A percentile compares a stretch with the other conserved stretches of the same genome.
These are phyloP conservation scores for Bembecia ichneumoniformis DNA, from an alignment of 2,888 invertebrate species.

Conservation along the genomic window DNA sequence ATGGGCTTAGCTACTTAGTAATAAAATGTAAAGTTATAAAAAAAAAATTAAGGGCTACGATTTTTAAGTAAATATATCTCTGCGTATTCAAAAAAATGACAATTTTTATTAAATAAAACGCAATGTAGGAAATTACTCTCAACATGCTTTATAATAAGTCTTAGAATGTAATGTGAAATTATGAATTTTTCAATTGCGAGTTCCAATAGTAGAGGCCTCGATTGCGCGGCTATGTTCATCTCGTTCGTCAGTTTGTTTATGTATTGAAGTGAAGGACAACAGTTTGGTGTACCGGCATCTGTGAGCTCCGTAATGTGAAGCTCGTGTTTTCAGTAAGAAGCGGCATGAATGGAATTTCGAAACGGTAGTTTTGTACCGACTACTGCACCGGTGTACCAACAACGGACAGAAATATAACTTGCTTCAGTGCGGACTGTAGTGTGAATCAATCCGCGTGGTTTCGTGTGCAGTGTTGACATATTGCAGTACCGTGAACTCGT, in stretches of 20 bases:
- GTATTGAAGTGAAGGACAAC: conserved; percentile 68
- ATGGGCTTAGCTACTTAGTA: too few relatives aligned
- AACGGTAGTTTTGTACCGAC: conserved; percentile 16
- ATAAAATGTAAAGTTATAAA: too few relatives aligned
- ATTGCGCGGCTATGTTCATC: conserved; percentile 56
- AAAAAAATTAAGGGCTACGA: too few relatives aligned
- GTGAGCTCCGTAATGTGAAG: conserved; percentile 38
- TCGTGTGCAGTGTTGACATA: conserved; percentile 46
- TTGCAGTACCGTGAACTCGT: conserved; percentile 6
- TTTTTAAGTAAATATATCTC: too few relatives aligned
- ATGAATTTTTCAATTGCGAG: too few relatives aligned
- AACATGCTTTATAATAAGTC: too few relatives aligned
- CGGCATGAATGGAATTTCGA: conserved; percentile 45
- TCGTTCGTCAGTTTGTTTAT: conserved; percentile 63
- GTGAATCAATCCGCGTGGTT: conserved; percentile 16
- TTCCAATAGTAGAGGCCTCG: conserved; percentile 14
- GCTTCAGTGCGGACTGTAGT: neutral
- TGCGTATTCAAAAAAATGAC: too few relatives aligned
- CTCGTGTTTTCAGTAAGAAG: conserved; percentile 45
- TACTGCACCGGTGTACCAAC: neutral
- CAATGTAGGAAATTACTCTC: too few relatives aligned
- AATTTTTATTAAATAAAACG: too few relatives aligned
- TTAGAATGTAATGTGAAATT: too few relatives aligned
- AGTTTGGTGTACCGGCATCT: conserved; percentile 61
- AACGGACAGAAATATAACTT: neutral